phyloP scores from a whole-genome alignment of 2,797 vertebrate species.

The Halcyon smyrnensis region DNA sequence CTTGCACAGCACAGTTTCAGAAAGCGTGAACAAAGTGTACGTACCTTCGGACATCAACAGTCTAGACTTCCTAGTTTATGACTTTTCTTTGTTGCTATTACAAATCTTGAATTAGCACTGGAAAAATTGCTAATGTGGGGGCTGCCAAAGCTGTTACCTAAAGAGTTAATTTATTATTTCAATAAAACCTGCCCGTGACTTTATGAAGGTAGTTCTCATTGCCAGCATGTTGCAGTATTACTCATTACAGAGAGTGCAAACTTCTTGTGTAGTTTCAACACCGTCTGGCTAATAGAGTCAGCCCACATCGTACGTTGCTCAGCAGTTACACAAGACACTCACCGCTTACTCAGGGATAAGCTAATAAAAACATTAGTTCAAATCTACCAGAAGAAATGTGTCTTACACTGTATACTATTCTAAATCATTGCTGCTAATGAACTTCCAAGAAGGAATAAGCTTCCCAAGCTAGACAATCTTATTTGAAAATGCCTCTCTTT shows the following conservation, averaged over 20 bases:
- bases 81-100: background rate
- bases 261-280: background rate
- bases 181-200: background rate
- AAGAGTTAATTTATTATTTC: background rate
- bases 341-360: rapidly evolving
- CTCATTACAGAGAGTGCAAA: background rate
- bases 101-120: background rate
- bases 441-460: background rate
- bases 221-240: background rate
- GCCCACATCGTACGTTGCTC: background rate
- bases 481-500: background rate
- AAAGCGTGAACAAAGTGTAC: rapidly evolving
- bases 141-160: background rate
- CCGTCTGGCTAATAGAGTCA: background rate
- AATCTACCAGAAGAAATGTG: background rate
- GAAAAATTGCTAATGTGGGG: background rate
- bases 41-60: background rate
- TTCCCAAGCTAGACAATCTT: background rate
- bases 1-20: background rate
- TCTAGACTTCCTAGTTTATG: background rate
- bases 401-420: rapidly evolving
- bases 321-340: background rate
- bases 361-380: background rate
- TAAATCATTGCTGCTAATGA: background rate
- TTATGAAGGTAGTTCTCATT: background rate